Evolutionary conservation across 2,113 vertebrate genomes (phyloP).

Genomic region (Dendropsophus ebraccatus): DNA sequence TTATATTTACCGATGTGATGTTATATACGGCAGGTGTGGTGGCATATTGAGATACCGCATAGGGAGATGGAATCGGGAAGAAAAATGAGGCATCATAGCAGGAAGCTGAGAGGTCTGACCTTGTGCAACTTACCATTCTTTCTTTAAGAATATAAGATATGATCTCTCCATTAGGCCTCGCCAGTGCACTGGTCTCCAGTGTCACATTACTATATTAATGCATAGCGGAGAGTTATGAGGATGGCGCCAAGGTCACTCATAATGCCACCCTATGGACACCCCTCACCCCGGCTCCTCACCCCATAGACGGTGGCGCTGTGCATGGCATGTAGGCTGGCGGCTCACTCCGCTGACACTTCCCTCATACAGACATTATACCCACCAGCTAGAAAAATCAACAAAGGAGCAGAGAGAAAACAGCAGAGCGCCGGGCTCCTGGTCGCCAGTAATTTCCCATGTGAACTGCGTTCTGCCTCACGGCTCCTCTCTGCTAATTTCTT

Average conservation of each 20-base stretch:
- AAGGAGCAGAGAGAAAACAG: slow-evolving; percentile 20
- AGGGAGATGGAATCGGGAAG: not conserved
- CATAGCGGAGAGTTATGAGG: slow-evolving; percentile 16
- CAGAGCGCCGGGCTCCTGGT: not conserved
- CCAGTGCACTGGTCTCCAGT: not conserved
- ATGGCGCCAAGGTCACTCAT: slow-evolving; percentile 31
- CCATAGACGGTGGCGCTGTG: slow-evolving; percentile 6
- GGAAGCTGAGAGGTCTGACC: not conserved
- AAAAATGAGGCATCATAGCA: not conserved
- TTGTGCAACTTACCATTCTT: not conserved
- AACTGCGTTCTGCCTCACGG: not conserved
- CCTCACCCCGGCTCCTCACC: not conserved
- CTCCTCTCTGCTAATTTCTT: slow-evolving; percentile 27
- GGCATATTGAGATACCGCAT: not conserved
- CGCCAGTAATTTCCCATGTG: slow-evolving; percentile 48
- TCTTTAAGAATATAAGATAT: slow-evolving; percentile 18
- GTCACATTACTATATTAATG: slow-evolving; percentile 36
- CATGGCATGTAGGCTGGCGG: not conserved
- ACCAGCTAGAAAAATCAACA: slow-evolving; percentile 43
- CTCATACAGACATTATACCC: not conserved
- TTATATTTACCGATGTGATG: not conserved
- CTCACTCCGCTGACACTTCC: slow-evolving; percentile 12
- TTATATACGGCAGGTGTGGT: not conserved
- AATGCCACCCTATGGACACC: slow-evolving; percentile 23
- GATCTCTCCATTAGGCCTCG: slow-evolving; percentile 15